A percentile compares a stretch with the other conserved stretches of the same genome.
phyloP scores from a whole-genome alignment of 2,888 invertebrate species.

The Athrips mouffetella region DNA sequence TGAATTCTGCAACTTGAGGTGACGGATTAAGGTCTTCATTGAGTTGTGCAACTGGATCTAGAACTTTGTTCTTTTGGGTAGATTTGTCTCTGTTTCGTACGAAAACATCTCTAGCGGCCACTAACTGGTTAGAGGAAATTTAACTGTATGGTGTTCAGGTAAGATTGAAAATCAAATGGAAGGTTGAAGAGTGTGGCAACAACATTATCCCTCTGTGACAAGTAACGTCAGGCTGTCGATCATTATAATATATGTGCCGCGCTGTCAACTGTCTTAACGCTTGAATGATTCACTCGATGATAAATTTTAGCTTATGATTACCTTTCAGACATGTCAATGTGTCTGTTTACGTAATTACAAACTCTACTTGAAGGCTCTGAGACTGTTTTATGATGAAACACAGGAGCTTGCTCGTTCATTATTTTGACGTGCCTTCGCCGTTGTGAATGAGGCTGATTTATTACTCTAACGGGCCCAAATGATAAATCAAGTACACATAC shows the following conservation, averaged over 20 bases:
- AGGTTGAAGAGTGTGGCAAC: conserved; percentile 54
- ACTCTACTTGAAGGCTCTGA: conserved; percentile 61
- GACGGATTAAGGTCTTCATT: conserved; percentile 48
- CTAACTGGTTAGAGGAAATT: neutral
- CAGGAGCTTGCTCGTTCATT: conserved; percentile 54
- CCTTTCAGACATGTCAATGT: conserved; percentile 75
- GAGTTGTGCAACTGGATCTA: conserved; percentile 36
- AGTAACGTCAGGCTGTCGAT: conserved; percentile 76
- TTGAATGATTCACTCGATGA: conserved; percentile 77
- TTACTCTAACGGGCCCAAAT: conserved; percentile 50
- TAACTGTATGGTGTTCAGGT: conserved; percentile 12
- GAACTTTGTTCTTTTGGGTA: conserved; percentile 72
- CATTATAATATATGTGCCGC: conserved; percentile 76
- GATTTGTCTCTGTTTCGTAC: conserved; percentile 47
- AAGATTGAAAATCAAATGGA: neutral
- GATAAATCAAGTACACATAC: conserved; percentile 62
- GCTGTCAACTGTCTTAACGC: conserved; percentile 76
- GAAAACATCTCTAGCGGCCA: conserved; percentile 44
- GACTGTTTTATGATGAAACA: conserved; percentile 54
- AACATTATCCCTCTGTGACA: conserved; percentile 76
- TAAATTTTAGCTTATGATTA: conserved; percentile 78
- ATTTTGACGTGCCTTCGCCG: conserved; percentile 51
- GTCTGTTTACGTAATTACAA: conserved; percentile 74
- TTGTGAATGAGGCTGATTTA: conserved; percentile 64
- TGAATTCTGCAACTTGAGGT: conserved; percentile 43